Conservation (phyloP, 2,888 invertebrate genomes). For the Cephus rjabovi region DNA sequence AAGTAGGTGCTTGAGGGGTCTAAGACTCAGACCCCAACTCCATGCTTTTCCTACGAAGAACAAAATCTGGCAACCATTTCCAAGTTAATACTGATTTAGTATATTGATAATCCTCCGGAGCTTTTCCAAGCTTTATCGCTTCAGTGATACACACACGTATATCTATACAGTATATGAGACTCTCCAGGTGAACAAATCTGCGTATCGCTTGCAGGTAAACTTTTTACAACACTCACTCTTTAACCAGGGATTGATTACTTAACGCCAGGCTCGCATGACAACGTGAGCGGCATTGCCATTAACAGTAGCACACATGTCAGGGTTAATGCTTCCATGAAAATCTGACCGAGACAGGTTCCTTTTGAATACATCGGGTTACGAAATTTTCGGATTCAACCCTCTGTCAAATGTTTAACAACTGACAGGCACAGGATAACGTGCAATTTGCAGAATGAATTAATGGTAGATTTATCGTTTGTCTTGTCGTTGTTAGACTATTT, state of each 20-base stretch:
- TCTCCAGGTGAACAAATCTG: not conserved
- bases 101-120: not conserved
- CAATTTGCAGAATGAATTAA: not conserved
- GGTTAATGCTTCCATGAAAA: not conserved
- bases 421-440: not conserved
- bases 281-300: not conserved
- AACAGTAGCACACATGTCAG: not conserved
- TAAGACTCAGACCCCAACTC: too few relatives aligned
- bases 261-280: not conserved
- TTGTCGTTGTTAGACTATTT: not conserved
- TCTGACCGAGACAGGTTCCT: not conserved
- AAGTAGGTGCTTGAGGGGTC: too few relatives aligned
- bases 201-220: not conserved
- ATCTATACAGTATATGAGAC: not conserved
- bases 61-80: too few relatives aligned
- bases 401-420: not conserved
- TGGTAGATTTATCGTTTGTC: not conserved
- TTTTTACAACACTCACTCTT: not conserved
- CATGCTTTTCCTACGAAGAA: too few relatives aligned
- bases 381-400: not conserved
- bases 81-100: not conserved
- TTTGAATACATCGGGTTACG: not conserved
- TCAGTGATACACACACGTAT: not conserved
- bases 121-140: not conserved
- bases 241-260: not conserved